Evolutionary conservation across 2,113 vertebrate genomes (phyloP).

Genomic region (Sapajus apella): DNA sequence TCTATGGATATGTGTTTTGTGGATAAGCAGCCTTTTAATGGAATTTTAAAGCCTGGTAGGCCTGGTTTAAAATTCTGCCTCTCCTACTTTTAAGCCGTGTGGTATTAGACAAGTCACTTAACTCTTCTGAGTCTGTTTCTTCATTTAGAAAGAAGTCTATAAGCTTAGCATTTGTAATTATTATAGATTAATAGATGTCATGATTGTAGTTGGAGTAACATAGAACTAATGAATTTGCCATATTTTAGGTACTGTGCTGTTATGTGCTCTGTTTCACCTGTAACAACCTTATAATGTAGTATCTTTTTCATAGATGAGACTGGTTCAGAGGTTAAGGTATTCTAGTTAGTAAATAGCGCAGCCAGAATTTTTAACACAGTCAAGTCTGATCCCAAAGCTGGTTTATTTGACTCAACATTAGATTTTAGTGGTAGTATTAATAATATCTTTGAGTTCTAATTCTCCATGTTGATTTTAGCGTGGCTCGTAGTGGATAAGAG

Average conservation of each 20-base stretch:
- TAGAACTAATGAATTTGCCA: not conserved
- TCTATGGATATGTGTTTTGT: not conserved
- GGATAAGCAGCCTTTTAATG: not conserved
- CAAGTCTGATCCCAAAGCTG: not conserved
- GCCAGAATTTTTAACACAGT: constrained; percentile 10
- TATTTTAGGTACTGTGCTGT: not conserved
- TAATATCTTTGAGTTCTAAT: not conserved
- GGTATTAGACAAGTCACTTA: not conserved
- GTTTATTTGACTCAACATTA: constrained; percentile 20
- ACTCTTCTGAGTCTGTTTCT: not conserved
- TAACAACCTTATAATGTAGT: not conserved
- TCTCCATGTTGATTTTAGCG: constrained; percentile 12
- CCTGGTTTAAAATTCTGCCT: not conserved
- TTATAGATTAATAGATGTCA: not conserved
- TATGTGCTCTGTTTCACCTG: not conserved
- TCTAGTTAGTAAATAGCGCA: constrained; percentile 23
- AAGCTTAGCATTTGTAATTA: not conserved
- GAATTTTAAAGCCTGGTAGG: not conserved
- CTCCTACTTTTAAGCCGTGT: not conserved
- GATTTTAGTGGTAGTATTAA: not conserved
- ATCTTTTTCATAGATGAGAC: not conserved
- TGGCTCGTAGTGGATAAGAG: not conserved
- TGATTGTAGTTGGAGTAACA: not conserved
- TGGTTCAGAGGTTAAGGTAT: constrained; percentile 3
- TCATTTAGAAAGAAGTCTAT: constrained; percentile 8